phyloP scores from a whole-genome alignment of 2,888 invertebrate genomes.

The Schizaphis graminum region DNA sequence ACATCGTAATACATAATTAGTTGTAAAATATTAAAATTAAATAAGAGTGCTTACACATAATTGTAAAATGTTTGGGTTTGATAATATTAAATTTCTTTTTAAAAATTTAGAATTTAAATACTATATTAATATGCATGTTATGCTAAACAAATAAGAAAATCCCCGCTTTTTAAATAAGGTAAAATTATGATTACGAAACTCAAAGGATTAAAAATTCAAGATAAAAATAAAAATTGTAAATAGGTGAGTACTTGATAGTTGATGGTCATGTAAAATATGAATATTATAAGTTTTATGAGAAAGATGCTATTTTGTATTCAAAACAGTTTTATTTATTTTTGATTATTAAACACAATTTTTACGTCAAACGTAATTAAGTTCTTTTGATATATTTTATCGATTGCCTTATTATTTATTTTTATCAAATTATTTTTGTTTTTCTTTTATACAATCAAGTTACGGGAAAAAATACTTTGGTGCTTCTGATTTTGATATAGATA shows the following conservation, averaged over 20 bases:
- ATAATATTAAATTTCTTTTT: not conserved
- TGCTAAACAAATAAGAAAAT: not conserved
- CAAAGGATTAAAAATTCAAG: not conserved
- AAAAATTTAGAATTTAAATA: not conserved
- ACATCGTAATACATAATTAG: not conserved
- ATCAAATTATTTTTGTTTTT: not conserved
- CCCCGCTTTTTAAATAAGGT: not conserved
- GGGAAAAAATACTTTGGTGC: not conserved
- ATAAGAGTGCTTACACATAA: not conserved
- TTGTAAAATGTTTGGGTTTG: not conserved
- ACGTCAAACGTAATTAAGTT: not conserved
- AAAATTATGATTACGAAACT: not conserved
- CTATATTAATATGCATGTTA: not conserved
- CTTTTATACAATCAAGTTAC: not conserved
- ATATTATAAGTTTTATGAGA: not conserved
- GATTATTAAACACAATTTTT: not conserved
- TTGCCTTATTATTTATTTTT: not conserved
- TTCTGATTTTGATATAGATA: not conserved
- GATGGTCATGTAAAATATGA: not conserved
- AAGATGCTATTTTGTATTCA: not conserved
- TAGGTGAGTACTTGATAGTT: not conserved
- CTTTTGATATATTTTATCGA: not conserved
- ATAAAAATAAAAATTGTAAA: not conserved
- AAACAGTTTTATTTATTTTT: not conserved
- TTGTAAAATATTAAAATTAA: not conserved